These are phyloP conservation scores for Myiopsitta monachus DNA, from an alignment of 2,113 vertebrate genomes.

Conservation along the genomic window DNA sequence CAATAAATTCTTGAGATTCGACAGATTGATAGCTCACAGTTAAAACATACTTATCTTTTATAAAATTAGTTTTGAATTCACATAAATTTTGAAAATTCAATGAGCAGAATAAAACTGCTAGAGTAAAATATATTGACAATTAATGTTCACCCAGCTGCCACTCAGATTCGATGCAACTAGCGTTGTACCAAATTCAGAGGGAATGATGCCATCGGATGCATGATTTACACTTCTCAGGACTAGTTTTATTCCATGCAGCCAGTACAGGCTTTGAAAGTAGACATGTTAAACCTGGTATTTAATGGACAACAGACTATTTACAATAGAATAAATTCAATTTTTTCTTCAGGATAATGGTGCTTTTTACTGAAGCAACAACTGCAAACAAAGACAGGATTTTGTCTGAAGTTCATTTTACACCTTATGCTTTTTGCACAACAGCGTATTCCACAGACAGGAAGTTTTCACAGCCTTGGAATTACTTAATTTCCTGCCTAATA, in stretches of 20 bases:
- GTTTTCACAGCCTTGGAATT: neutral
- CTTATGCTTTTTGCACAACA: neutral
- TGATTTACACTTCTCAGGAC: neutral
- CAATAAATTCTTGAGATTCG: neutral
- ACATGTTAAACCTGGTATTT: neutral
- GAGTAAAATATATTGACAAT: neutral
- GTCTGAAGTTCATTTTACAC: neutral
- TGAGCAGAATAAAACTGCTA: neutral
- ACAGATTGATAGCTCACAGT: neutral
- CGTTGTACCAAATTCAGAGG: neutral
- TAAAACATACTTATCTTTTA: neutral
- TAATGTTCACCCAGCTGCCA: neutral
- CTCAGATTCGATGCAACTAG: neutral
- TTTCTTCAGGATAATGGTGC: neutral
- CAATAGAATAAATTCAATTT: neutral
- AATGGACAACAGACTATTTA: neutral
- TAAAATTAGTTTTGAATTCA: neutral
- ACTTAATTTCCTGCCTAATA: neutral
- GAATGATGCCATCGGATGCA: neutral
- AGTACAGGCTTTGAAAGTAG: neutral
- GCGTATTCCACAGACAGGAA: neutral
- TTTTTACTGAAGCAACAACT: neutral
- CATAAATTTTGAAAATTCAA: neutral
- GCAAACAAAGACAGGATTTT: neutral
- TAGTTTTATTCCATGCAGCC: neutral